phyloP scores from a whole-genome alignment of 1,140 invertebrate species.

The Goniozus legneri region DNA sequence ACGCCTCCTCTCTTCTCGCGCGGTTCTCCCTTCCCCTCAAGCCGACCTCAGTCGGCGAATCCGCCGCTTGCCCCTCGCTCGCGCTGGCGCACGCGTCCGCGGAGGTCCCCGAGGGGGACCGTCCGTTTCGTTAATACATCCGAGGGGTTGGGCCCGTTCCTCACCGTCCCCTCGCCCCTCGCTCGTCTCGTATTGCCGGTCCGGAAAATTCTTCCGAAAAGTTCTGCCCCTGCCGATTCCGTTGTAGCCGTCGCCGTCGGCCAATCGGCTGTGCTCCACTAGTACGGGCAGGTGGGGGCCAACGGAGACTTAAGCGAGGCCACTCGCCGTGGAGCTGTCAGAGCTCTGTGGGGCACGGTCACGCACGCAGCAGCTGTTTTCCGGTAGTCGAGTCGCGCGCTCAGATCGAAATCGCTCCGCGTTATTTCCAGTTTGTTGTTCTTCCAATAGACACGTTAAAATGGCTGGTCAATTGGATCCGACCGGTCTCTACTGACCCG shows the following conservation, averaged over 20 bases:
- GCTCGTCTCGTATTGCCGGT: conserved; percentile 31
- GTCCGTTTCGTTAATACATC: too few species aligned
- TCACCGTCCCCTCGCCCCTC: conserved; percentile 3
- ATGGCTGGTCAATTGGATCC: conserved; percentile 47
- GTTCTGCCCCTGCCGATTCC: conserved; percentile 42
- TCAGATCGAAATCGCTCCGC: conserved; percentile 8
- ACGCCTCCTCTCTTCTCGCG: conserved; percentile 9
- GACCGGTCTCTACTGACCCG: conserved; percentile 47
- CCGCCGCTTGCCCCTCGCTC: conserved; percentile 19
- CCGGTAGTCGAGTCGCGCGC: conserved; percentile 29
- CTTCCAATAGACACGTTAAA: conserved; percentile 11
- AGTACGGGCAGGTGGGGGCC: conserved; percentile 41
- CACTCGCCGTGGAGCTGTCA: conserved; percentile 55
- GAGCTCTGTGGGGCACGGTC: conserved; percentile 56
- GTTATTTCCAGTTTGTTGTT: not conserved
- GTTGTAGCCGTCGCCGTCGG: conserved; percentile 40
- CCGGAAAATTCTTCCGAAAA: conserved; percentile 48
- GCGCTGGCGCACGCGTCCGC: conserved; percentile 10
- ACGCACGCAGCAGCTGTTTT: conserved; percentile 48
- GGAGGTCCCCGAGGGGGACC: conserved; percentile 14
- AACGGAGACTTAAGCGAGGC: conserved; percentile 54
- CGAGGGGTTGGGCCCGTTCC: conserved; percentile 22
- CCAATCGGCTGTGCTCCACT: conserved; percentile 41
- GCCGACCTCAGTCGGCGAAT: conserved; percentile 27
- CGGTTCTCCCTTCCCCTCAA: conserved; percentile 33